These are phyloP conservation scores for Imbricaverruca yamaguchii DNA, from an alignment of 2,888 invertebrate species.

Conservation along the genomic window DNA sequence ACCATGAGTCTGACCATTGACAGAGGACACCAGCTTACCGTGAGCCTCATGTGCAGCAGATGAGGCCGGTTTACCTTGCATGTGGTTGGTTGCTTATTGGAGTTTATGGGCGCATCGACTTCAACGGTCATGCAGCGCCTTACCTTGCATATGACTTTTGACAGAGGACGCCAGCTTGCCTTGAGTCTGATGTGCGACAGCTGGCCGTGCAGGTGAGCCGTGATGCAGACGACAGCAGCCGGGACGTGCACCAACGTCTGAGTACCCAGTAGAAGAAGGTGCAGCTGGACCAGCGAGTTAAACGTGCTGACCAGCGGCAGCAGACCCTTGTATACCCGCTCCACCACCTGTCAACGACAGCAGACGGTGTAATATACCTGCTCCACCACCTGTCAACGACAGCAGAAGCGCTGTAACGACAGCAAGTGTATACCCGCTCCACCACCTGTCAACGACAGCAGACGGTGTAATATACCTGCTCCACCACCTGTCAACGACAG, in stretches of 20 bases:
- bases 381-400: background rate
- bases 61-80: no score
- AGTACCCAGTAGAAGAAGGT: conserved; percentile 6
- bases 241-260: conserved; percentile 3
- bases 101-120: no score
- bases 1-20: conserved; percentile 37
- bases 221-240: background rate
- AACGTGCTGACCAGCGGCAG: conserved; percentile 3
- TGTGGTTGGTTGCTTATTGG: no score
- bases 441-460: background rate
- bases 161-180: conserved; percentile 36
- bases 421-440: background rate
- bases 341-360: background rate
- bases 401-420: no score
- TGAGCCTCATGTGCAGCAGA: background rate
- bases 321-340: background rate
- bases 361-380: background rate
- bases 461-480: background rate
- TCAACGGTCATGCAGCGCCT: no score
- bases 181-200: conserved; percentile 1
- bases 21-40: background rate
- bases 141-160: conserved; percentile 49
- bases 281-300: conserved; percentile 9
- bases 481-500: background rate
- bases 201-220: conserved; percentile 3